Base-by-base conservation (phyloP, 2,113 vertebrate species). In the Antigone vipio region DNA sequence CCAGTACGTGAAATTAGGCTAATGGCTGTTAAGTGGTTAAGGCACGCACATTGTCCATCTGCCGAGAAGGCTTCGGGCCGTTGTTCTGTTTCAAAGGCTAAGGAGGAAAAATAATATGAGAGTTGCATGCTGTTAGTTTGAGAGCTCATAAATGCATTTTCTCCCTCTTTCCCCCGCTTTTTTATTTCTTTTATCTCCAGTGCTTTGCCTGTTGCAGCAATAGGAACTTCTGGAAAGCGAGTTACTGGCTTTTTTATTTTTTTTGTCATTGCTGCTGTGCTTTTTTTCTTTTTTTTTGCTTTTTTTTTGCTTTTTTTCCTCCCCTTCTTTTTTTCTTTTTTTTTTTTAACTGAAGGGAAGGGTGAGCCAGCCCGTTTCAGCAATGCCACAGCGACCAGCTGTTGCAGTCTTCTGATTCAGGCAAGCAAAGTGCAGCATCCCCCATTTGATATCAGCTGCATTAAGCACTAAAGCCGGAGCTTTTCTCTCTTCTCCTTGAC, bases 1-100 rank as follows among this genome's bases (percentile, higher is more conserved):
- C 93, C 95, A 92, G 97, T 88, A 97, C 76, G 95, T 96, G 97
- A 95, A 98, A 98, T 98, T 98, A 98, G 98, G 97, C 97, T 98
- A 98, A 98, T 98, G 97, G 98, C 98, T 98, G 97, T 98, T 98
- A 98, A 98, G 98, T 98, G 98, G 96, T 97, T 97, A 98, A 97
- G 97, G 97, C 97, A 94, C 88, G 81, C 98, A 98, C 96, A 98
- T 93, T 97, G 96, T 97, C 98, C 98, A 98, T 98, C 98, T 98
- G 98, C 98, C 55, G 94, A 98, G 97, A 98, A 98, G 97, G 97
- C 98, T 98, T 72, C 80, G 14, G 97, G 98, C 98, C 97, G 96
- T 97, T 98, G 98, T 98, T 97, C 96, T 97, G 72, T 98, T 98
- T 98, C 97, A 97, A 98, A 98, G 95, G 89, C 96, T 97, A 97